Percentiles rank a stretch among this genome's conserved stretches.
phyloP scores from a whole-genome alignment of 2,797 vertebrate species.

The Diplodus sargus region DNA sequence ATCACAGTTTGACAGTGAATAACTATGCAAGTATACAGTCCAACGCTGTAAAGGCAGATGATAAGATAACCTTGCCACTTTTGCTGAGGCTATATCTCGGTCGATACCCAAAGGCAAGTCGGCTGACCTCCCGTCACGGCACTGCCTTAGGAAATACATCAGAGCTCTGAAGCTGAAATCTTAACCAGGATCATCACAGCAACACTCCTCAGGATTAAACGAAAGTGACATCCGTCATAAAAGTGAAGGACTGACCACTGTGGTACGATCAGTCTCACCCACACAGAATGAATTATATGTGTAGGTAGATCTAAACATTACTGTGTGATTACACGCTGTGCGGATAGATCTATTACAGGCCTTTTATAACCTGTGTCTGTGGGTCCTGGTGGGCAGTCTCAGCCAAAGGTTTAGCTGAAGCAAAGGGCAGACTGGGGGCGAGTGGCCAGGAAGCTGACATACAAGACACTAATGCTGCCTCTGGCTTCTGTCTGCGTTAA shows the following conservation, averaged over 20 bases:
- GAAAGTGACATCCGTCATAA: background rate
- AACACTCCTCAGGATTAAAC: too few relatives aligned
- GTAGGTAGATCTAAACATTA: slow-evolving; percentile 3
- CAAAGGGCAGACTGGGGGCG: slow-evolving; percentile 65
- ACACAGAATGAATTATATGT: background rate
- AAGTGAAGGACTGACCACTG: background rate
- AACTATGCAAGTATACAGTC: too few relatives aligned
- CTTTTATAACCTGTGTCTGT: slow-evolving; percentile 35
- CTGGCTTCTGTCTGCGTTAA: slow-evolving; percentile 73
- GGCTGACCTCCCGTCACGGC: background rate
- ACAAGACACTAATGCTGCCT: slow-evolving; percentile 66
- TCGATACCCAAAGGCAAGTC: background rate
- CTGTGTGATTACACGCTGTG: slow-evolving; percentile 15
- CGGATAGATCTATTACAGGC: slow-evolving; percentile 34
- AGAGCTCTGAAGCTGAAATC: background rate
- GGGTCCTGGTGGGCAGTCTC: slow-evolving; percentile 32
- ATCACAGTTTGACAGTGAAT: too few relatives aligned
- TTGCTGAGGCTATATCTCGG: background rate
- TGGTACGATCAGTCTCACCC: background rate
- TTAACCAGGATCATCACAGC: background rate
- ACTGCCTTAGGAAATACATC: background rate
- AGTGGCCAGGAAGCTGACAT: slow-evolving; percentile 65
- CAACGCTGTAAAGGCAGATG: too few relatives aligned
- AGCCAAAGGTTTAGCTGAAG: slow-evolving; percentile 52
- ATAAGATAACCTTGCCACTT: too few relatives aligned